Evolutionary conservation across 2,888 invertebrate genomes (phyloP), one percentile per base, ranked within the genome.

Genomic region (Drosophila fulvimacula): DNA sequence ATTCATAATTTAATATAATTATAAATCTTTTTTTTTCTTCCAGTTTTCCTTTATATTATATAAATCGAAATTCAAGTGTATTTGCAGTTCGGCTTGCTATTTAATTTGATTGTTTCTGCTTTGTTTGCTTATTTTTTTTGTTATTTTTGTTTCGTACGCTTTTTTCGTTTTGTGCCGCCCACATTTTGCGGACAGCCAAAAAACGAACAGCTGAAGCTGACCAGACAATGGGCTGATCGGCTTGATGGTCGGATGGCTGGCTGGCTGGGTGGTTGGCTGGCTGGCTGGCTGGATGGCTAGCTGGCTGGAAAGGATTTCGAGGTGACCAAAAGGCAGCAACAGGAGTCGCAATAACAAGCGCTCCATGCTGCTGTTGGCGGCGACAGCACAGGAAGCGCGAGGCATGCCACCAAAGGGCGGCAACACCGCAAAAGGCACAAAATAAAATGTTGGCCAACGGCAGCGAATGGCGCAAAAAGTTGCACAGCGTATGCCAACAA

Each of bases 401-500:
- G 66, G 66, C 58, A 24, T 34, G 58, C 63, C 63, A 58, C 48
- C 58, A 15, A 42, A 42, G 60, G 63, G 63, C 66, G 48, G 66
- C 65, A 55, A 24, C 53, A 41, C 67, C 60, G 55, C 69, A 68
- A 44, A 74, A 69, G 52, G 56, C 61, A 57, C 64, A 56, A 66
- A 62, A 72, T 58, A 72, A 62, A 78, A 73, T 68, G 62, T 60
- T 76, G 65, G 36, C 56, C 75, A 69, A 56, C 75, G 38, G 34
- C 38, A 61, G 19, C 62, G 60, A 77, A 53, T 53, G 60, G 62
- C 17, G 75, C 67, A 74, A 64, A 71, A 82, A 79, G 69, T 69
- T 71, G 71, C 61, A 53, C 81, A 78, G 81, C 85, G 88, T 88
- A 87, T 82, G 85, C 88, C 88, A 87, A 82, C 82, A 82, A 82